Evolutionary conservation across 2,113 vertebrate species (phyloP).

Genomic region (Tapirus terrestris): DNA sequence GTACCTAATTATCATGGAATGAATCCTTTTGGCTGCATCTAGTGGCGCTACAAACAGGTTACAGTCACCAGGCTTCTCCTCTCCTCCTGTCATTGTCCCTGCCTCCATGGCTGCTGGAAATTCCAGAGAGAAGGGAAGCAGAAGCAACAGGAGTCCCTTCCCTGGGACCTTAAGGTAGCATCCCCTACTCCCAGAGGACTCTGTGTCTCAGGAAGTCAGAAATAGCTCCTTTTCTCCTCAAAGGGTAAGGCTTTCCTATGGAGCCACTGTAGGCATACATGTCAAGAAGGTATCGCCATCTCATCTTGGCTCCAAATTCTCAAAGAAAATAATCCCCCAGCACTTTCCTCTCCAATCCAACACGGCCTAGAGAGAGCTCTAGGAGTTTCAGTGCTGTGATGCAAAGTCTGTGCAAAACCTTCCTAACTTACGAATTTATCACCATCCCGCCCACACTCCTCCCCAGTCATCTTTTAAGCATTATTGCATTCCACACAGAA

Average conservation of each 20-base stretch:
- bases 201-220: not conserved
- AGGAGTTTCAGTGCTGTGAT: not conserved
- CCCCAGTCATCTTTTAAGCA: not conserved
- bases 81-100: not conserved
- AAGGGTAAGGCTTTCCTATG: not conserved
- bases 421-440: not conserved
- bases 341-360: not conserved
- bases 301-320: not conserved
- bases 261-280: accelerated
- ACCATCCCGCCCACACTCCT: not conserved
- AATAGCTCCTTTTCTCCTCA: not conserved
- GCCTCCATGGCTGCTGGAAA: not conserved
- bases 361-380: not conserved
- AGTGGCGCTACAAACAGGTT: not conserved
- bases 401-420: not conserved
- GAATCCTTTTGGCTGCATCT: not conserved
- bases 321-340: not conserved
- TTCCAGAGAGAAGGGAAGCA: not conserved
- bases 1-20: not conserved
- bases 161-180: not conserved
- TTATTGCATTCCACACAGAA: not conserved
- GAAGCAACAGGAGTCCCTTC: not conserved
- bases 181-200: not conserved
- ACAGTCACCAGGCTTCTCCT: accelerated
- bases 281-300: not conserved